A percentile compares a stretch with the other conserved stretches of the same genome.
Conservation (phyloP, 2,113 vertebrate genomes). For the Diadophis punctatus region DNA sequence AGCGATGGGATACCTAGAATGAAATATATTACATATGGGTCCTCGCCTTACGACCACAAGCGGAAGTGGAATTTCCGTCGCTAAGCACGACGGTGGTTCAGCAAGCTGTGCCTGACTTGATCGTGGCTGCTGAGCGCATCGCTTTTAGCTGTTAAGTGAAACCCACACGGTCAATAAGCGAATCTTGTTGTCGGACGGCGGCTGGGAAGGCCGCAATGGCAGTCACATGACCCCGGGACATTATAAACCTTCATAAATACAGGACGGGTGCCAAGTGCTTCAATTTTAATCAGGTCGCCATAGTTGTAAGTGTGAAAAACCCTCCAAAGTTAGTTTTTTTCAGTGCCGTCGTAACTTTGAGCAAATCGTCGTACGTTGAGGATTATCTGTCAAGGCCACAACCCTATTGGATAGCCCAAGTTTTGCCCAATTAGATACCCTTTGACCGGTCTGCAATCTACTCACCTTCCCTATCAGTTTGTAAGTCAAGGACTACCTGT, state of each 20-base stretch:
- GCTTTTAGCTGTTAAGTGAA: not conserved
- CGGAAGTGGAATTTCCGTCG: accelerated
- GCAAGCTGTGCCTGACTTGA: not conserved
- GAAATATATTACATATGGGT: too few relatives aligned
- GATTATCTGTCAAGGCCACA: not conserved
- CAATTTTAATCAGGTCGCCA: not conserved
- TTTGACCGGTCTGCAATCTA: too few relatives aligned
- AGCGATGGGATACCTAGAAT: not conserved
- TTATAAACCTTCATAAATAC: not conserved
- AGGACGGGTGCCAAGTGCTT: too few relatives aligned
- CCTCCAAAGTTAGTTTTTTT: not conserved
- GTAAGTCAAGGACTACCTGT: too few relatives aligned
- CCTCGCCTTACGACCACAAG: too few relatives aligned
- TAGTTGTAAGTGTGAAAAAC: not conserved
- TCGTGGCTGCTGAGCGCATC: too few relatives aligned
- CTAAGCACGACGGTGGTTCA: not conserved
- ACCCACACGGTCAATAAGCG: not conserved
- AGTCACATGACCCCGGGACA: not conserved
- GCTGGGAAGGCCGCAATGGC: not conserved
- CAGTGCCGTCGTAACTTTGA: not conserved
- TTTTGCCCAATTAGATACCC: not conserved
- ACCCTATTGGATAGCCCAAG: not conserved
- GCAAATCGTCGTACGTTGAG: accelerated
- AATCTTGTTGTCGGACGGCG: not conserved
- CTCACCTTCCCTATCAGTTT: too few relatives aligned